Percentiles rank a stretch among this genome's conserved stretches.
Evolutionary conservation across 2,113 vertebrate species (phyloP).

Genomic region (Salvelinus sp.): DNA sequence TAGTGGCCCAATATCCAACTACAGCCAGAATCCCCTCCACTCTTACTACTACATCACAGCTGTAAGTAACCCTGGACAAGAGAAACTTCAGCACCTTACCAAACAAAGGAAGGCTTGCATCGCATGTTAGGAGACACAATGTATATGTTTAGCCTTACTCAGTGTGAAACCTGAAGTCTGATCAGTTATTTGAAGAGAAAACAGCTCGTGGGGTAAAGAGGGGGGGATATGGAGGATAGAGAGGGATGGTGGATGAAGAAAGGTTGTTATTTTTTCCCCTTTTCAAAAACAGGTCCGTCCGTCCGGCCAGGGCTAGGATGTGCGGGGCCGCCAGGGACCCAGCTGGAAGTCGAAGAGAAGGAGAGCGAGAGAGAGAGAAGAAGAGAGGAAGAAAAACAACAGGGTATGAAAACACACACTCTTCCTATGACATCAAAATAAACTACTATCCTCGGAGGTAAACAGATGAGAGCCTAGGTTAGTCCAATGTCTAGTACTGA

Average conservation of each 20-base stretch:
- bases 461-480: too few relatives aligned
- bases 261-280: conserved; percentile 34
- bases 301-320: background rate
- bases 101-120: conserved; percentile 10
- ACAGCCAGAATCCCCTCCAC: background rate
- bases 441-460: too few relatives aligned
- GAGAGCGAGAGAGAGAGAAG: conserved; percentile 16
- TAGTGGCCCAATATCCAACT: conserved; percentile 63
- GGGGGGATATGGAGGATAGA: conserved; percentile 13
- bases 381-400: background rate
- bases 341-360: conserved; percentile 30
- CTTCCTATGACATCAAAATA: background rate
- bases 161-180: conserved; percentile 37
- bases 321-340: conserved; percentile 33
- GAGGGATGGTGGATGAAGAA: background rate
- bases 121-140: background rate
- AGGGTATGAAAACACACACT: conserved; percentile 24
- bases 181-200: conserved; percentile 55
- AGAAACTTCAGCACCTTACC: background rate
- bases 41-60: background rate
- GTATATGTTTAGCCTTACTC: conserved; percentile 15
- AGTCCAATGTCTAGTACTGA: too few relatives aligned
- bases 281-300: conserved; percentile 42
- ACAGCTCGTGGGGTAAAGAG: conserved; percentile 6
- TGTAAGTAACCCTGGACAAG: background rate